Evolutionary conservation across 1,140 invertebrate genomes (phyloP).

Genomic region (Ostrea edulis): DNA sequence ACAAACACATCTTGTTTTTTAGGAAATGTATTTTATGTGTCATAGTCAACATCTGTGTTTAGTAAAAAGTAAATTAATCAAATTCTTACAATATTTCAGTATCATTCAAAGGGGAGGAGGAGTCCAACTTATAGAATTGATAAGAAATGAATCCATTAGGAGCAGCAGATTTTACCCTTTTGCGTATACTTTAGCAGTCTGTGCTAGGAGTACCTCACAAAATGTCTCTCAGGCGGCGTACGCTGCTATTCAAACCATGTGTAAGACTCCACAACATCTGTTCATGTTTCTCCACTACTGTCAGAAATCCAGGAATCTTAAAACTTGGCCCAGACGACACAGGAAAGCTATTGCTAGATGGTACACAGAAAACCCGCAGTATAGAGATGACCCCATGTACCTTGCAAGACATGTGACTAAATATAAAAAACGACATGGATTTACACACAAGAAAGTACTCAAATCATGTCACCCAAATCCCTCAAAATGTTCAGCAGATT

Average conservation of each 20-base stretch:
- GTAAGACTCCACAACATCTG: not conserved
- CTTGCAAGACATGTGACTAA: constrained; percentile 21
- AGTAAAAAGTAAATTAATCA: too few species aligned
- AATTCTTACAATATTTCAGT: not conserved
- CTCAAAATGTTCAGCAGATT: not conserved
- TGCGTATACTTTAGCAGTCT: not conserved
- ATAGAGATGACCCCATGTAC: not conserved
- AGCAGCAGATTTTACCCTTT: constrained; percentile 10
- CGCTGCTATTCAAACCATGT: not conserved
- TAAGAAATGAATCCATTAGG: not conserved
- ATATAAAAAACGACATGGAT: constrained; percentile 5
- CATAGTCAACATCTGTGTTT: too few species aligned
- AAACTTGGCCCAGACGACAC: constrained; percentile 12
- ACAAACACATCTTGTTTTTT: too few species aligned
- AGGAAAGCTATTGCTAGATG: not conserved
- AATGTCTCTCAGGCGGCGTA: not conserved
- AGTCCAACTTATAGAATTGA: not conserved
- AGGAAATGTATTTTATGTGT: too few species aligned
- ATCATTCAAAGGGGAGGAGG: not conserved
- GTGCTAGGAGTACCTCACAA: not conserved
- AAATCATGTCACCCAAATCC: constrained; percentile 18
- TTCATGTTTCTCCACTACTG: not conserved
- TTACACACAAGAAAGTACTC: not conserved
- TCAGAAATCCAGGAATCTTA: not conserved
- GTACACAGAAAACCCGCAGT: not conserved